phyloP scores from a whole-genome alignment of 1,140 invertebrate species.

The Capitella teleta region DNA sequence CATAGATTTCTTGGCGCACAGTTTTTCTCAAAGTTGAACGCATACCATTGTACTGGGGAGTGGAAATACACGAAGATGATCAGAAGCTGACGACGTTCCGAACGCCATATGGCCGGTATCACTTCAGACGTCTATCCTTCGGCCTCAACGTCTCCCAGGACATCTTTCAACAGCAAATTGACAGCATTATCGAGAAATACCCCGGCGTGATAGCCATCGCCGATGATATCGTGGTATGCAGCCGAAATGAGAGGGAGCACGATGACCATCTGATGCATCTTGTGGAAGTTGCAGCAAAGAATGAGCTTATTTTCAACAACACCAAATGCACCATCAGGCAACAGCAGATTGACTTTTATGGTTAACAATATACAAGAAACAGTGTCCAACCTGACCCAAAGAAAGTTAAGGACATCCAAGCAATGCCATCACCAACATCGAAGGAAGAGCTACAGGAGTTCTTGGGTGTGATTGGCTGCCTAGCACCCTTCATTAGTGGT shows the following conservation, averaged over 20 bases:
- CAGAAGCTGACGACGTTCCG: slow-evolving; percentile 17
- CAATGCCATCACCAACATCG: slow-evolving; percentile 14
- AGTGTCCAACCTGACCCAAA: slow-evolving; percentile 34
- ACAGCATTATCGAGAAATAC: slow-evolving; percentile 24
- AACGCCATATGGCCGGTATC: slow-evolving; percentile 15
- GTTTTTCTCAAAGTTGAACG: too few species aligned
- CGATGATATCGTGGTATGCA: slow-evolving; percentile 18
- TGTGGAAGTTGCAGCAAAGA: slow-evolving; percentile 22
- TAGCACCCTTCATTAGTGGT: slow-evolving; percentile 14
- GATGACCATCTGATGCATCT: slow-evolving; percentile 15
- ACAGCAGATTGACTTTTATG: slow-evolving; percentile 4
- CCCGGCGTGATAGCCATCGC: slow-evolving; percentile 32
- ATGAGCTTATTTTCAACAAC: slow-evolving; percentile 33
- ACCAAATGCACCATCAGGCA: slow-evolving; percentile 22
- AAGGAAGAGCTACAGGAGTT: slow-evolving; percentile 16
- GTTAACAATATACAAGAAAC: slow-evolving; percentile 24
- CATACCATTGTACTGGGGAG: too few species aligned
- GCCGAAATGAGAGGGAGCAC: slow-evolving; percentile 1
- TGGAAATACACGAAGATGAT: slow-evolving; percentile 17
- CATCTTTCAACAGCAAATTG: slow-evolving; percentile 28
- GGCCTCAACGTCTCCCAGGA: slow-evolving; percentile 15
- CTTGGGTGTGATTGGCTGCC: slow-evolving; percentile 17
- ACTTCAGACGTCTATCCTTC: slow-evolving; percentile 16
- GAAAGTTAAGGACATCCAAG: slow-evolving; percentile 32
- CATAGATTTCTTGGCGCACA: too few species aligned